Evolutionary conservation across 1,140 invertebrate genomes (phyloP), one percentile per base, ranked within the genome.

Genomic region (Globodera rostochiensis): DNA sequence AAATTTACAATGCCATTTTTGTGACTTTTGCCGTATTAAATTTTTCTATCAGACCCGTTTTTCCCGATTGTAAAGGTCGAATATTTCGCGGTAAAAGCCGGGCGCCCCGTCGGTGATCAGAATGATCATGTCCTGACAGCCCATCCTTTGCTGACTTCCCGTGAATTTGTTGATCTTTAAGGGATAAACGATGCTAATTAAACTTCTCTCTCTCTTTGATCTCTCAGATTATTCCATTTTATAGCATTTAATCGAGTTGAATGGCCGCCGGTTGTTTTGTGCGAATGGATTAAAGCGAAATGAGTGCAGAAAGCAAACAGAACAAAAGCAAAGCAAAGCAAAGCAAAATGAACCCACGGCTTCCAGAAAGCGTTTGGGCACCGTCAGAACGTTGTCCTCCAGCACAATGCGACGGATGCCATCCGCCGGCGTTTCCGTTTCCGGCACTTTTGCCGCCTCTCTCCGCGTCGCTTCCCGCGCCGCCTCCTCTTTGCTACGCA

Each of bases 61-160:
- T 11, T 89, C 82, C 93, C 93, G 95, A 90, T 98, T 98, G 90
- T 94, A 96, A 81, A 92, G 91, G 87, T 94, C 92, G 90, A 98
- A 98, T 71, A 98, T 93, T 85, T 95, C 94, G 87, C 96, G 94
- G 90, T 94, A 96, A 87, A 94, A 95, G 85, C 95, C 94, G 19
- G 97, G 96, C 36, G 97, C 95, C 46, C 97, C 97, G 91, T 99
- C 97, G 11, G 97, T 98, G 83, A 99, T 94, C 73, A 99, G 91
- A 96, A 53, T 46, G 7, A 73, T 73, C 49, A 96, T 96, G 91
- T 97, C 94, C 91, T 98, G 98, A 88, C 97, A 99, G 13, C 87
- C 87, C 79, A 88, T 85, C 74, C 87, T 36, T 45, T 80, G 70
- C 6, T 66, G n/a, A 70, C 86, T 87, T 53, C 74, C 84, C 53